These are phyloP conservation scores for Trematomus bernacchii DNA, from an alignment of 2,797 vertebrate genomes.

Conservation along the genomic window DNA sequence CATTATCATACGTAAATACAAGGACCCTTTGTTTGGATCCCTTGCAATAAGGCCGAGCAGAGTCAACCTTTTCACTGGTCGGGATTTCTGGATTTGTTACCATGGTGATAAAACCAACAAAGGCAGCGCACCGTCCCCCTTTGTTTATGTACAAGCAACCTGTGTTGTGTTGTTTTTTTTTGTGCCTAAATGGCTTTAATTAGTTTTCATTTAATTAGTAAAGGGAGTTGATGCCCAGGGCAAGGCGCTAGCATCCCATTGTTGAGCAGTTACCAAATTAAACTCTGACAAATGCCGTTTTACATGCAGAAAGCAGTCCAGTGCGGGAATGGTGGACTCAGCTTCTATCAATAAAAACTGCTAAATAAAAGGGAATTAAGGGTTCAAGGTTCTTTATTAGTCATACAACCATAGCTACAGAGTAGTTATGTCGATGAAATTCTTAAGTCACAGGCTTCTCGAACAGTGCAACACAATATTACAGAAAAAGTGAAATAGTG, in stretches of 20 bases:
- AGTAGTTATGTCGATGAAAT: no score
- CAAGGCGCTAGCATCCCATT: conserved; percentile 53
- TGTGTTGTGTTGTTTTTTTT: conserved; percentile 78
- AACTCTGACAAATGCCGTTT: conserved; percentile 47
- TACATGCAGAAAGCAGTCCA: conserved; percentile 4
- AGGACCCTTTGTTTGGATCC: neutral
- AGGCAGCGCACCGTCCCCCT: conserved; percentile 4
- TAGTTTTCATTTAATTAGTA: conserved; percentile 79
- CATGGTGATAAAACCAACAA: neutral
- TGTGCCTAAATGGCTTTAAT: conserved; percentile 78
- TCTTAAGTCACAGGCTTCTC: no score
- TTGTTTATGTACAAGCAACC: conserved; percentile 33
- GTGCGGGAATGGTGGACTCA: neutral
- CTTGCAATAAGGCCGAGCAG: neutral
- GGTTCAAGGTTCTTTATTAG: no score
- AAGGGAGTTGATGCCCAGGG: conserved; percentile 65
- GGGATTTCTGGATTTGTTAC: conserved; percentile 24
- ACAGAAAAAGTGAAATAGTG: no score
- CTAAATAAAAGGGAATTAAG: neutral
- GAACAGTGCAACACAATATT: no score
- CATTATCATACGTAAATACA: neutral
- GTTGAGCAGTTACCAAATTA: conserved; percentile 59
- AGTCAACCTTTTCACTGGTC: conserved; percentile 8
- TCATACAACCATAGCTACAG: no score
- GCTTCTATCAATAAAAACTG: neutral